A percentile compares a stretch with the other conserved stretches of the same genome.
Conservation (phyloP, 2,113 vertebrate species). For the Petrocephalus zakoni region DNA sequence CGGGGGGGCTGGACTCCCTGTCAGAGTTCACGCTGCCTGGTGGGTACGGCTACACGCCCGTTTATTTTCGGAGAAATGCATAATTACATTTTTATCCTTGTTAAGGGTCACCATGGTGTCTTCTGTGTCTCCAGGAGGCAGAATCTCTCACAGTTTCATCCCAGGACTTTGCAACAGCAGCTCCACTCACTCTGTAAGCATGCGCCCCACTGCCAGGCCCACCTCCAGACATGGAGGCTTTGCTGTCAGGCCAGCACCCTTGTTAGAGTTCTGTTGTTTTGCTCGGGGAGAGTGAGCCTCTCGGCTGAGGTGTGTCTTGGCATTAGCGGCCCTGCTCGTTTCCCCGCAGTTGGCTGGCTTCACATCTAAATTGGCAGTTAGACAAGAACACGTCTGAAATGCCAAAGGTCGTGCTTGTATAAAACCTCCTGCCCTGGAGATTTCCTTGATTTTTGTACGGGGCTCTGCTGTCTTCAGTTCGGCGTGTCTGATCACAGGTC, state of each 20-base stretch:
- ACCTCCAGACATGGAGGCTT: neutral
- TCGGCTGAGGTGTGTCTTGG: neutral
- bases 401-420: neutral
- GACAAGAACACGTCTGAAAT: neutral
- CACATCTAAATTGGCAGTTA: neutral
- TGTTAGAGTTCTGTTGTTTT: neutral
- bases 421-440: neutral
- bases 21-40: constrained; percentile 68
- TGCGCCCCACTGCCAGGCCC: neutral
- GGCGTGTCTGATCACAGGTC: neutral
- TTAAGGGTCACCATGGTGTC: neutral
- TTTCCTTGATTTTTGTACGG: neutral
- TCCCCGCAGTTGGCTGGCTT: neutral
- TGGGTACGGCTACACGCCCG: constrained; percentile 27
- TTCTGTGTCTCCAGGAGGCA: constrained; percentile 52
- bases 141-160: constrained; percentile 65
- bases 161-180: constrained; percentile 60
- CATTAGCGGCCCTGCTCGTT: neutral
- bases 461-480: neutral
- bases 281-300: neutral
- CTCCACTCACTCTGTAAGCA: constrained; percentile 54
- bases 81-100: neutral
- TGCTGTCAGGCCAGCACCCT: neutral
- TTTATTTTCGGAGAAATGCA: neutral
- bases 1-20: constrained; percentile 58